Evolutionary conservation across 2,888 invertebrate genomes (phyloP), one percentile per base, ranked within the genome.

Genomic region (Mesochorus sp.): DNA sequence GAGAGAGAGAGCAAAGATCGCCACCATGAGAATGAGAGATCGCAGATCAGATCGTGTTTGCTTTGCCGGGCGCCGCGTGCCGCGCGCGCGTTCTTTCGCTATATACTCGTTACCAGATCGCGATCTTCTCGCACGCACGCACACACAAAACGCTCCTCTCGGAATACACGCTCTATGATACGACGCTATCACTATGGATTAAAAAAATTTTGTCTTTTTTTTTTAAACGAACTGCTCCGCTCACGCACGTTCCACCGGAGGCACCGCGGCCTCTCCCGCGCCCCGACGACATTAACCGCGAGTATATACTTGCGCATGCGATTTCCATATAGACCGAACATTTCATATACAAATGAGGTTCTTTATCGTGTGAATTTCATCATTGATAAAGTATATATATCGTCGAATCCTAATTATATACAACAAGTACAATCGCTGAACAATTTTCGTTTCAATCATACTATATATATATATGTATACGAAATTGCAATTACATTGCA

Each of bases 11-110:
- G 53, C 44, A 49, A 73, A 73, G 77, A 73, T 73, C 72, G 72
- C 44, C 76, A 47, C 26, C 28, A 44, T 19, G 44, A 49, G 44
- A 42, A 34, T 24, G 47, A 64, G 73, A 80, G 82, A 82, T 80
- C 79, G 68, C 59, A 81, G 83, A 84, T 83, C 79, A 80, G 85
- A 86, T 86, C 85, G 84, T 82, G 82, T 83, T 81, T 81, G 82
- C 86, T 86, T 86, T 86, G 85, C 83, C 84, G 82, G 79, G 72
- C 81, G 76, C 81, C 83, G 84, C 84, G 77, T 55, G 68, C 81
- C 67, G 73, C 82, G 73, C 72, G 61, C 72, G 14, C 17, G 37
- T 55, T 77, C 57, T 55, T 68, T 59, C 64, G 74, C 64, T 19
- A 6, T 8, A 42, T 26, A 68, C 79, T 82, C 77, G 80, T 80